Base-by-base conservation (phyloP, 1,140 invertebrate species). In the Sarcophaga peregrina region DNA sequence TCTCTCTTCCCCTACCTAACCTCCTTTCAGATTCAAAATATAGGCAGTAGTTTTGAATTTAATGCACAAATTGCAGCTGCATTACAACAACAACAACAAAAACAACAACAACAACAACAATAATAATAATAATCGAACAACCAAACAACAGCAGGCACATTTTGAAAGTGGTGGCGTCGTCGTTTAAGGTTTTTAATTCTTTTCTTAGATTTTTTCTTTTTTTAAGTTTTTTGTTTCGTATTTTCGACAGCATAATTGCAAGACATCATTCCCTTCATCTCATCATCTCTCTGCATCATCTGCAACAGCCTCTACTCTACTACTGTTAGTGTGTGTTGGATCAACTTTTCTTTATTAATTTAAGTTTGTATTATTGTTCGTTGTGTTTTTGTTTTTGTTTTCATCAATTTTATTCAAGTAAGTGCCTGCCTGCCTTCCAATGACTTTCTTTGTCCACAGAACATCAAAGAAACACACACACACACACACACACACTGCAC, bases 101-200 rank as follows among this genome's bases (percentile, higher is more conserved):
- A 75, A 47, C 73, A 4, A 46, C 73, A 75, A 46, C 46, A 75
- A 11, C 45, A 75, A 47, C 73, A 4, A 46, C 73, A 75, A 17
- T 46, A 47, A 45, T 37, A 37, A 37, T 37, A 37, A 37, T 37
- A 37, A 37, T 37, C 25, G 25, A 37, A 37, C 4, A 15, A 74
- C 10, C 72, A 45, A 45, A 37, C 11, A 75, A 47, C 73, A 75
- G 45, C 73, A 75, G 15, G 10, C 72, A 47, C n/a, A 78, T 78
- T 78, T 78, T 78, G 52, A 78, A 78, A 46, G 75, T 78, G 75
- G 75, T 78, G 75, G 75, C 75, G 75, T 78, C 75, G 75, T 78
- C 75, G 75, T 78, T 78, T 78, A 78, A 78, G 75, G 25, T 78
- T 78, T 76, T 78, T 78, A 78, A 78, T 78, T 78, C 50, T 78